phyloP scores from a whole-genome alignment of 2,888 invertebrate genomes.

The Phaonia tiefii region DNA sequence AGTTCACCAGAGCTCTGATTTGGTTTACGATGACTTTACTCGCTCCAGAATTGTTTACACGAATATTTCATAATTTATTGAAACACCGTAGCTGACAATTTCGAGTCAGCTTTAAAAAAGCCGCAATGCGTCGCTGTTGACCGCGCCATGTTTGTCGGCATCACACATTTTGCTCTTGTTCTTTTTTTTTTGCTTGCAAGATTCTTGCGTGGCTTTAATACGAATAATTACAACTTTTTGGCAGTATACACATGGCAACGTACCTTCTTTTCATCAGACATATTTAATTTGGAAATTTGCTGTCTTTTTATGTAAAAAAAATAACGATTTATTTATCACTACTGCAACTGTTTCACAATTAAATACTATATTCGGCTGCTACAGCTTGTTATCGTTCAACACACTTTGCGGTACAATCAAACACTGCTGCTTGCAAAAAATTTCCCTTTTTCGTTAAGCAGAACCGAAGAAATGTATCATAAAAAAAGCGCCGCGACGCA shows the following conservation, averaged over 20 bases:
- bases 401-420: slow-evolving; percentile 65
- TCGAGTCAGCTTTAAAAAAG: slow-evolving; percentile 41
- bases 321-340: slow-evolving; percentile 50
- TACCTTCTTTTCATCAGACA: slow-evolving; percentile 77
- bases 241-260: slow-evolving; percentile 54
- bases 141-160: slow-evolving; percentile 75
- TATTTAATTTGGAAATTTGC: slow-evolving; percentile 64
- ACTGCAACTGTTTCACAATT: slow-evolving; percentile 46
- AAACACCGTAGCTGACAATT: slow-evolving; percentile 13
- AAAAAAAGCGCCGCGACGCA: slow-evolving; percentile 60
- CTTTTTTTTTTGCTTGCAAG: slow-evolving; percentile 55
- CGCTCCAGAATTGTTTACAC: no score
- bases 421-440: slow-evolving; percentile 64
- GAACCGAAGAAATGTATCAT: slow-evolving; percentile 44
- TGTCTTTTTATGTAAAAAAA: slow-evolving; percentile 55
- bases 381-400: slow-evolving; percentile 48
- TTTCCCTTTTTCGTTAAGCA: slow-evolving; percentile 63
- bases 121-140: slow-evolving; percentile 64
- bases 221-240: background rate
- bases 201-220: slow-evolving; percentile 17
- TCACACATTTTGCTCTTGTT: slow-evolving; percentile 67
- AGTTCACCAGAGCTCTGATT: no score
- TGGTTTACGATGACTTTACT: no score
- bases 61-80: slow-evolving; percentile 13
- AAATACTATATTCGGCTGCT: slow-evolving; percentile 23